Percentiles rank a stretch among this genome's conserved stretches.
These are phyloP conservation scores for Stegana nigrithorax DNA, from an alignment of 2,888 invertebrate genomes.

Conservation along the genomic window DNA sequence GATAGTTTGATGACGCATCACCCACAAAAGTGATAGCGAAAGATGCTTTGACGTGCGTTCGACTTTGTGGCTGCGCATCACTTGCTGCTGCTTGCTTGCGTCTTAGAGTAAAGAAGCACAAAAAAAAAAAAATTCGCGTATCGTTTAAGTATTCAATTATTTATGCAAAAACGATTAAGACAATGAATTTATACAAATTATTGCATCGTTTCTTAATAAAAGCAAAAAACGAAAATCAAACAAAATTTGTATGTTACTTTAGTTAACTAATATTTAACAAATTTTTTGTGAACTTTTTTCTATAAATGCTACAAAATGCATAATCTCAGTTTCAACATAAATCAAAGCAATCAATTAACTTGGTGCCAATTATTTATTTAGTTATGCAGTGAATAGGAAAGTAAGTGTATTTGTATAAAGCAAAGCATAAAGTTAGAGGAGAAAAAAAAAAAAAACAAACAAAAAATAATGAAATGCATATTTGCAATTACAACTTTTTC, in stretches of 20 bases:
- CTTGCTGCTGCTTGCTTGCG: no score
- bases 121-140: no score
- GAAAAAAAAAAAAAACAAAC: no score
- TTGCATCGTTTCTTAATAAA: not conserved
- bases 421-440: no score
- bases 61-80: no score
- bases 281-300: not conserved
- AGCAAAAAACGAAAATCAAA: no score
- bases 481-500: no score
- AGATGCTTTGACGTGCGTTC: no score
- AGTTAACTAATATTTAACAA: not conserved
- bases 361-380: not conserved
- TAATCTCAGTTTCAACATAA: no score
- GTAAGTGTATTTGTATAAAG: not conserved
- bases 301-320: not conserved
- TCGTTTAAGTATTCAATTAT: not conserved
- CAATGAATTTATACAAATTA: not conserved
- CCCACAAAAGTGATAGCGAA: no score
- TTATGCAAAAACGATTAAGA: not conserved
- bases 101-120: no score
- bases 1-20: conserved; percentile 3
- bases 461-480: no score
- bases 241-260: not conserved
- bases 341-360: not conserved
- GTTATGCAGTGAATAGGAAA: not conserved